Conservation (phyloP, 2,888 invertebrate species). For the Drosophila maculinotata region DNA sequence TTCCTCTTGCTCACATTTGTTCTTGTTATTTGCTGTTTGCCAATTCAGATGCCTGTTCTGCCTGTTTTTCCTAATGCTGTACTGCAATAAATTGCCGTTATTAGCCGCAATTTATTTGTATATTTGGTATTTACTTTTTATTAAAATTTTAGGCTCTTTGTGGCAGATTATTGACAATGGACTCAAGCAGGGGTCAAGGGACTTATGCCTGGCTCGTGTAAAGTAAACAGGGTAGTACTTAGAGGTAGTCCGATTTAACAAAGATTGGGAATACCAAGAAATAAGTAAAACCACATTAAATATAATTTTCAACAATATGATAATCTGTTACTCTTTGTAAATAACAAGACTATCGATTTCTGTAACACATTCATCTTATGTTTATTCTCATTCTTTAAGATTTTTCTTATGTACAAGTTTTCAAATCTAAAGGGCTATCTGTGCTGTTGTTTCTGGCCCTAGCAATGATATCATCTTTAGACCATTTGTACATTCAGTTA, state of each 20-base stretch:
- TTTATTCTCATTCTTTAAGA: no score
- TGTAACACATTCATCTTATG: no score
- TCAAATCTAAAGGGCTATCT: no score
- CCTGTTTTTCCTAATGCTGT: conserved; percentile 14
- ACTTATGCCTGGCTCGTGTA: no score
- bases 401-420: no score
- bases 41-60: conserved; percentile 7
- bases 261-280: no score
- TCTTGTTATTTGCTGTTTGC: conserved; percentile 11
- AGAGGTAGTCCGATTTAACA: no score
- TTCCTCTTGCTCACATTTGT: conserved; percentile 4
- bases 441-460: not conserved
- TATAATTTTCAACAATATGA: no score
- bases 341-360: no score
- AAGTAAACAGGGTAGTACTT: no score
- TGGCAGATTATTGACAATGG: conserved; percentile 46
- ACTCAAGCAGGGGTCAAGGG: conserved; percentile 2
- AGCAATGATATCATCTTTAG: conserved; percentile 43
- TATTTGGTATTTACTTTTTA: conserved; percentile 68
- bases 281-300: no score
- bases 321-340: no score
- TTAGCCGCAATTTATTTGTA: conserved; percentile 62
- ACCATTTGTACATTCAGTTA: conserved; percentile 13
- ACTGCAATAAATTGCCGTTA: conserved; percentile 71
- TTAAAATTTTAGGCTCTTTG: conserved; percentile 56